Evolutionary conservation across 2,888 invertebrate species (phyloP).

Genomic region (Bruchidius siliquastri): DNA sequence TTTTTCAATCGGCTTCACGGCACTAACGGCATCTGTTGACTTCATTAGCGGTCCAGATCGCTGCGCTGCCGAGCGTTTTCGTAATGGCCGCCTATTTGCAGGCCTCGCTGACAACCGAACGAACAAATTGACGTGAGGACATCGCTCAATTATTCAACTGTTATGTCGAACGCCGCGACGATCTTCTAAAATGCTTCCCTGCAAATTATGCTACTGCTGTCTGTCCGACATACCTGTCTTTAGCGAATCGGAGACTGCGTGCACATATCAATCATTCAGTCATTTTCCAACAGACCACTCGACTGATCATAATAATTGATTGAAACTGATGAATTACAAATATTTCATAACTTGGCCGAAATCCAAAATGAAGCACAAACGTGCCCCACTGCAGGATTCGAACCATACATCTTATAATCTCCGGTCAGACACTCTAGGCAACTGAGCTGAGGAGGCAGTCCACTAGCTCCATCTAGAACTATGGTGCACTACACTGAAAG

Average conservation of each 20-base stretch:
- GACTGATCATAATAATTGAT: too few species aligned
- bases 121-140: background rate
- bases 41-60: conserved; percentile 33
- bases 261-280: background rate
- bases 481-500: too few species aligned
- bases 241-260: background rate
- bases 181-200: background rate
- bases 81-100: background rate
- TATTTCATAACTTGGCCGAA: too few species aligned
- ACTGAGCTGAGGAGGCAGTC: too few species aligned
- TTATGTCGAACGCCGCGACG: background rate
- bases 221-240: background rate
- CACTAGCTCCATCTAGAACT: too few species aligned
- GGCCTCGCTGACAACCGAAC: background rate
- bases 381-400: too few species aligned
- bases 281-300: background rate
- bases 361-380: too few species aligned
- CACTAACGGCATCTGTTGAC: conserved; percentile 30
- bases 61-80: background rate
- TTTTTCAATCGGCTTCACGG: background rate
- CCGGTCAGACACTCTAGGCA: too few species aligned
- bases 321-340: too few species aligned
- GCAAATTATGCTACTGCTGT: background rate
- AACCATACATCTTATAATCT: too few species aligned
- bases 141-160: background rate